phyloP scores from a whole-genome alignment of 2,888 invertebrate species.

The Liodrosophila aerea region DNA sequence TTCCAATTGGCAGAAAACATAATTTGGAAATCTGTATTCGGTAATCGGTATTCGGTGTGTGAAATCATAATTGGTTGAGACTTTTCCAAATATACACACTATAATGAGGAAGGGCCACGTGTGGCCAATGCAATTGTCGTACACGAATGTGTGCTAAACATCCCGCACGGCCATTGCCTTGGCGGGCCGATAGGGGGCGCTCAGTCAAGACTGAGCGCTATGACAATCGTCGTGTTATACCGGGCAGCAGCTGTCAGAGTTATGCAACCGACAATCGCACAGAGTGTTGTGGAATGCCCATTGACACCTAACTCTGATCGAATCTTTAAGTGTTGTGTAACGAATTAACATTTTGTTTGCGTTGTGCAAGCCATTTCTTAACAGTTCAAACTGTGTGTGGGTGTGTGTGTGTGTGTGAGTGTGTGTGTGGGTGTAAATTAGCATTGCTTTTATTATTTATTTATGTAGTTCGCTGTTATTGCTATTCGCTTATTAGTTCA shows the following conservation, averaged over 20 bases:
- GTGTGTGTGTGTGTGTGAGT: constrained; percentile 36
- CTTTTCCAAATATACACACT: too few species aligned
- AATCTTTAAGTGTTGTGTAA: constrained; percentile 65
- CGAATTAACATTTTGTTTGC: constrained; percentile 35
- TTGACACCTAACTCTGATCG: constrained; percentile 80
- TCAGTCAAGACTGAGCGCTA: background rate
- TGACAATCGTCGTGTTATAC: constrained; percentile 61
- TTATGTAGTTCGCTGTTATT: constrained; percentile 40
- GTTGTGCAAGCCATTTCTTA: constrained; percentile 56
- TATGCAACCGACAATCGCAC: constrained; percentile 79
- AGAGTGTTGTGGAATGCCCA: constrained; percentile 73
- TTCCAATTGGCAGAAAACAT: constrained; percentile 46
- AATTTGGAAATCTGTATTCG: constrained; percentile 12
- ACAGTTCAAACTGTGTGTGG: constrained; percentile 40
- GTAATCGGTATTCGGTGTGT: too few species aligned
- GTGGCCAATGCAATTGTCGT: constrained; percentile 74
- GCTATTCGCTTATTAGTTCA: constrained; percentile 34
- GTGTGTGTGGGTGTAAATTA: constrained; percentile 40
- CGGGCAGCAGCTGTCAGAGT: constrained; percentile 81
- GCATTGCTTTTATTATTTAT: constrained; percentile 56
- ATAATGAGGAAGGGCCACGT: constrained; percentile 32
- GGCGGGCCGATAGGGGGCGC: constrained; percentile 41
- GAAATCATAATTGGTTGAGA: constrained; percentile 46
- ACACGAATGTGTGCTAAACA: constrained; percentile 70
- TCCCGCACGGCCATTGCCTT: constrained; percentile 76